phyloP scores from a whole-genome alignment of 2,113 vertebrate species.

The Panthera tigris region DNA sequence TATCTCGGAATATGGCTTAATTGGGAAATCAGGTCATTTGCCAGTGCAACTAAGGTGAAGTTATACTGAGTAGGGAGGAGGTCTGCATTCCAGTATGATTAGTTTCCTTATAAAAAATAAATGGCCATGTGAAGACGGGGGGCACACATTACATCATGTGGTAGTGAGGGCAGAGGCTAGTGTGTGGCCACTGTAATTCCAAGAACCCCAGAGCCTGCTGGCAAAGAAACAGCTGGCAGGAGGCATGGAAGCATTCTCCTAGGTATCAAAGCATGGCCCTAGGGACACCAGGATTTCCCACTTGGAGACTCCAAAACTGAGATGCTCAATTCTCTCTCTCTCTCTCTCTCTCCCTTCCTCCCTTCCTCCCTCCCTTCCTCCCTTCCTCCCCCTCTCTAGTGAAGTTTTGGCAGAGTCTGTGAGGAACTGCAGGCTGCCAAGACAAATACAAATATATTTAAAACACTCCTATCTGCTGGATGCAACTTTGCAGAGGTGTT shows the following conservation, averaged over 20 bases:
- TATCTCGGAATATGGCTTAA: not conserved
- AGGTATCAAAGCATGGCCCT: not conserved
- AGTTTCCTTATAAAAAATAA: not conserved
- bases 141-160: rapidly evolving
- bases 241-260: not conserved
- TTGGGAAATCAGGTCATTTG: not conserved
- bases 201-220: not conserved
- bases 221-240: not conserved
- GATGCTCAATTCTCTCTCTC: not conserved
- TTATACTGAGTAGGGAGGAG: not conserved
- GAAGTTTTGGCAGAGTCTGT: not conserved
- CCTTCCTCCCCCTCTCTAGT: too few relatives aligned
- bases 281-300: too few relatives aligned
- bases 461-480: not conserved
- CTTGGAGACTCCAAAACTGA: not conserved
- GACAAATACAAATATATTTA: not conserved
- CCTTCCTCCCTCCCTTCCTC: rapidly evolving
- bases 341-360: rapidly evolving
- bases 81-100: not conserved
- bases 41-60: not conserved
- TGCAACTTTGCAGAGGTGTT: not conserved
- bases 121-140: not conserved
- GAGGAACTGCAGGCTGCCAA: not conserved
- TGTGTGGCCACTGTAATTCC: not conserved
- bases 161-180: not conserved